These are phyloP conservation scores for Lathamus discolor DNA, from an alignment of 2,113 vertebrate species.

Conservation along the genomic window DNA sequence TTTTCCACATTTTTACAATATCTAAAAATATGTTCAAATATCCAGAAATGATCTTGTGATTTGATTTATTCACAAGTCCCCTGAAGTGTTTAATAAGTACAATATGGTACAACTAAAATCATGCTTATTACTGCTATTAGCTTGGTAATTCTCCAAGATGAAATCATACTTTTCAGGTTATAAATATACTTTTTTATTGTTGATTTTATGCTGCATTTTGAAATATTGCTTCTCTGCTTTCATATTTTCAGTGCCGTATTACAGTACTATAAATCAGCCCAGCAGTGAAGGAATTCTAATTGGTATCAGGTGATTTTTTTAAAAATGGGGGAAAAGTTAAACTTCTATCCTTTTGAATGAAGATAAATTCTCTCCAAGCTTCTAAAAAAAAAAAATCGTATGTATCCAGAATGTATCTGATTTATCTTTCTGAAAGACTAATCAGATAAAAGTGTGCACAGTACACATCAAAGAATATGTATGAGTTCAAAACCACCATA, in stretches of 20 bases:
- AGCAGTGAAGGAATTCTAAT: slow-evolving; percentile 82
- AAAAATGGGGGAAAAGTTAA: slow-evolving; percentile 62
- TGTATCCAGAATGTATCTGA: slow-evolving; percentile 55
- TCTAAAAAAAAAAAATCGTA: slow-evolving; percentile 55
- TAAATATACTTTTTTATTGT: slow-evolving; percentile 88
- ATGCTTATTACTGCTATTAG: slow-evolving; percentile 84
- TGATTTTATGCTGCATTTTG: slow-evolving; percentile 85
- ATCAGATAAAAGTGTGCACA: slow-evolving; percentile 53
- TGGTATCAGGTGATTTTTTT: slow-evolving; percentile 82
- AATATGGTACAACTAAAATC: slow-evolving; percentile 84
- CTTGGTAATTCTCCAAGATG: slow-evolving; percentile 87
- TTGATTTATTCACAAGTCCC: slow-evolving; percentile 85
- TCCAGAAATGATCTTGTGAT: slow-evolving; percentile 79
- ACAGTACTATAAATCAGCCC: slow-evolving; percentile 81
- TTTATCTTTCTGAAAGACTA: slow-evolving; percentile 61
- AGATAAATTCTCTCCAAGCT: slow-evolving; percentile 50
- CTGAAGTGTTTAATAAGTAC: slow-evolving; percentile 84
- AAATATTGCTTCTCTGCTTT: slow-evolving; percentile 87
- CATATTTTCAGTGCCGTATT: slow-evolving; percentile 84
- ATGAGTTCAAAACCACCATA: slow-evolving; percentile 4
- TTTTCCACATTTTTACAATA: slow-evolving; percentile 79
- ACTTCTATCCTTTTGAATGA: slow-evolving; percentile 63
- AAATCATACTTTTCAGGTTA: slow-evolving; percentile 88
- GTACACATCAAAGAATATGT: slow-evolving; percentile 30
- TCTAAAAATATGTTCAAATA: slow-evolving; percentile 82